Percentiles rank a stretch among this genome's conserved stretches.
Evolutionary conservation across 2,888 invertebrate species (phyloP).

Genomic region (Polydesmus complanatus): DNA sequence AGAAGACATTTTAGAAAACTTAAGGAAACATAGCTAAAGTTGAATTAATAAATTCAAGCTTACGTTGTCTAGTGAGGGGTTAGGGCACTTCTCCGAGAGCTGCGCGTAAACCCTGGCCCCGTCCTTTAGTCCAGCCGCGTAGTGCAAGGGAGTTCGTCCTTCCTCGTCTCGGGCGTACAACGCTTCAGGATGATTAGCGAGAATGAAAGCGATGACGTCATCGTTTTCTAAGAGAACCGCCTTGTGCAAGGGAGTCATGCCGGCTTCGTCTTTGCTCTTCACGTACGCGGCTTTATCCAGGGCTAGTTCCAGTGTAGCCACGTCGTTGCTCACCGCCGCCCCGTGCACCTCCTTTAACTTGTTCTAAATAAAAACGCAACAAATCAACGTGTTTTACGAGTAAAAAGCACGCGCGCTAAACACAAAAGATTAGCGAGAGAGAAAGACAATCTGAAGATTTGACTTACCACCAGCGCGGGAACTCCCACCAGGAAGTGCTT

Average conservation of each 20-base stretch:
- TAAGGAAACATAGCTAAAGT: not conserved
- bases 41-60: not conserved
- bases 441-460: not conserved
- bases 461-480: conserved; percentile 74
- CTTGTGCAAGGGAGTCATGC: conserved; percentile 76
- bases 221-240: conserved; percentile 68
- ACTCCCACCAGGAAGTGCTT: conserved; percentile 78
- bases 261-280: conserved; percentile 61
- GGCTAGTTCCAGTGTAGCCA: conserved; percentile 47
- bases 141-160: conserved; percentile 76
- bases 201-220: conserved; percentile 57
- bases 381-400: not conserved
- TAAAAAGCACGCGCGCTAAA: not conserved
- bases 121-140: conserved; percentile 68
- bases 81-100: not conserved
- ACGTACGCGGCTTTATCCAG: conserved; percentile 43
- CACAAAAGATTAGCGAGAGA: not conserved
- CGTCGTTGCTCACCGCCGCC: conserved; percentile 59
- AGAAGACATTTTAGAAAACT: too few relatives aligned
- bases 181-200: conserved; percentile 52
- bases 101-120: conserved; percentile 56
- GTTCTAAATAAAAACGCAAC: conserved; percentile 40
- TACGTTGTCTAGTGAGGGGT: not conserved
- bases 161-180: conserved; percentile 60
- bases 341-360: conserved; percentile 66